Evolutionary conservation across 2,797 vertebrate genomes (phyloP), one percentile per base, ranked within the genome.

Genomic region (Enteromius thamalakanensis): DNA sequence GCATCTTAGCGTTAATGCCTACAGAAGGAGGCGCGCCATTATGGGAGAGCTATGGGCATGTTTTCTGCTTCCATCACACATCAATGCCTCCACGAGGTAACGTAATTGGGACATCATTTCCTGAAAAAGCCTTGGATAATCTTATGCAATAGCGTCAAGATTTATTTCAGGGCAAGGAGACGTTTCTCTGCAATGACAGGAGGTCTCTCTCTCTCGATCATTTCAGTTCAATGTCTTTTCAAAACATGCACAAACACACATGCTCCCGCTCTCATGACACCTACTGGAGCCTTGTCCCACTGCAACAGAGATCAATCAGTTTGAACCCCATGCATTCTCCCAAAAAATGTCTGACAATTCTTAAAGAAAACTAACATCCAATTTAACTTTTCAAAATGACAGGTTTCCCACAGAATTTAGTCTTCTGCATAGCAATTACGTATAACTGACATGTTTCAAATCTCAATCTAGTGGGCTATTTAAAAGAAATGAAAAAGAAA

Each of bases 51-150:
- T 85, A 34, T 45, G 9, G 72, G 47, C 68, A 79, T 45, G 77
- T 58, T 58, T 69, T 53, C 68, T 74, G 78, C 45, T 76, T 69
- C 47, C 67, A 71, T 81, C 76, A 86, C 85, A 85, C 87, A 82
- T 87, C 75, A 51, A 34, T 85, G 77, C 81, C 53, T 80, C 53
- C 49, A 76, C 23, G 70, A 86, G 82, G 77, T 78, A 87, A 79
- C 74, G 58, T 81, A 87, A 87, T 69, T 87, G 70, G 84, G 79
- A 85, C 85, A 88, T 83, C 51, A 79, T 79, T 86, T 79, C 26
- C 80, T 81, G 79, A 88, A 86, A 87, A 87, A 62, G 74, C n/a
- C 60, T 67, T 32, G 74, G 74, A 84, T 87, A 76, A 87, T 82
- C 76, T 74, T 67, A 62, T 32, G 71, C 74, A 69, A 62, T 62